Conservation (phyloP, 1,140 invertebrate species). For the Globodera ellingtonae region DNA sequence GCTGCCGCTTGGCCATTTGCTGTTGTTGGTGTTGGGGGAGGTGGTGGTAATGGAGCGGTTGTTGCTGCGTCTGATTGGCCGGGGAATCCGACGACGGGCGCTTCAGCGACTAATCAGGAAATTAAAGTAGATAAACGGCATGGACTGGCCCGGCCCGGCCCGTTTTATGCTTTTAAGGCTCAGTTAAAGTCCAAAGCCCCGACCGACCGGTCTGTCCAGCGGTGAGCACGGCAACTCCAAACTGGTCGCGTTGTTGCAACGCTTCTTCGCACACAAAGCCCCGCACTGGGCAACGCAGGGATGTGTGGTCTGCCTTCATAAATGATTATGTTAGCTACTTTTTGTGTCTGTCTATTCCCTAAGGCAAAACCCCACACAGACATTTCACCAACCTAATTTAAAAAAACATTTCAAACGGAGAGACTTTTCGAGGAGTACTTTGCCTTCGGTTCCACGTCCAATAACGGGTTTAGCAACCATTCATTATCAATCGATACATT, state of each 20-base stretch:
- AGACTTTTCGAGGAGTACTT: no score
- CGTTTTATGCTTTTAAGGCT: neutral
- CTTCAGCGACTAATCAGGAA: constrained; percentile 35
- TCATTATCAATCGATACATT: no score
- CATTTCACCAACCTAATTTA: no score
- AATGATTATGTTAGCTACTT: neutral
- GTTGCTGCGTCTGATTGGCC: neutral
- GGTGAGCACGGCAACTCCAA: constrained; percentile 50
- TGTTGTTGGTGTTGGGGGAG: neutral
- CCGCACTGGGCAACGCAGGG: constrained; percentile 32
- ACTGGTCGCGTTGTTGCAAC: constrained; percentile 62
- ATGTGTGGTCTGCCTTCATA: neutral
- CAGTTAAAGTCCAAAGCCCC: constrained; percentile 9
- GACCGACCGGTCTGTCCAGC: constrained; percentile 14
- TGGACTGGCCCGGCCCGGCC: neutral
- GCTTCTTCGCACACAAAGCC: constrained; percentile 63
- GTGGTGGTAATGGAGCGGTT: neutral
- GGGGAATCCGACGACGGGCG: constrained; percentile 26
- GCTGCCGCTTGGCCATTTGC: constrained; percentile 7
- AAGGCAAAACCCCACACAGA: no score
- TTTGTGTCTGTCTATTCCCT: no score
- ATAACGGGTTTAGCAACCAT: no score
- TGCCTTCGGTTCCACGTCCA: no score
- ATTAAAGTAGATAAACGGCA: neutral
- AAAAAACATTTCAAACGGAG: no score